Evolutionary conservation across 2,888 invertebrate genomes (phyloP), one percentile per base, ranked within the genome.

Genomic region (Cotesia congregata): DNA sequence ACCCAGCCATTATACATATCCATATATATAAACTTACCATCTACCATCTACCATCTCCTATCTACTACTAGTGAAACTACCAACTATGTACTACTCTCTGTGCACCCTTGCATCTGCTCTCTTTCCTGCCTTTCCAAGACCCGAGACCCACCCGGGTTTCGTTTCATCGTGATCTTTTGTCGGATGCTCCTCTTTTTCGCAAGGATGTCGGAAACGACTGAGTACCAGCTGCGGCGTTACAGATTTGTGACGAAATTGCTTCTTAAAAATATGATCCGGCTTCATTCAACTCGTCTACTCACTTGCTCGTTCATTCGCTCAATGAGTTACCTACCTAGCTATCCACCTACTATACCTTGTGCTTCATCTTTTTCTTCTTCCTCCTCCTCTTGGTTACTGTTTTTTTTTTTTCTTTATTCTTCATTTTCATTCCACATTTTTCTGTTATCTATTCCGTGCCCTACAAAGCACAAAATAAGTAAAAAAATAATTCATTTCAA

Each of bases 181-280:
- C 74, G 77, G 77, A 73, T 79, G 75, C 77, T 71, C 60, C 75
- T 78, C 69, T 71, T 75, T 70, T 72, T 74, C 70, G 77, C 78
- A 72, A 72, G 79, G 77, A 76, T 79, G 80, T 77, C 75, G 78
- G 76, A 76, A 79, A 79, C 76, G 68, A 76, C 72, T 79, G 62
- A 77, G 75, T 77, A 76, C 70, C 85, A 83, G 84, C 84, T 83
- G 81, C 83, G 76, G 80, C 83, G 83, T 83, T 83, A 83, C 83
- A 87, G 85, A 88, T 87, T 87, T 84, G 83, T 83, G 83, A 82
- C 83, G 84, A 87, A 87, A 88, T 87, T 87, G 86, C 86, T 85
- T 86, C 86, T 86, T 85, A 85, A 88, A 87, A 87, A 88, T 88
- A 87, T 86, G 86, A 87, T 86, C 85, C 83, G 82, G 85, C 85